Percentiles rank a stretch among this genome's conserved stretches.
These are phyloP conservation scores for Volucella bombylans DNA, from an alignment of 2,888 invertebrate genomes.

Conservation along the genomic window DNA sequence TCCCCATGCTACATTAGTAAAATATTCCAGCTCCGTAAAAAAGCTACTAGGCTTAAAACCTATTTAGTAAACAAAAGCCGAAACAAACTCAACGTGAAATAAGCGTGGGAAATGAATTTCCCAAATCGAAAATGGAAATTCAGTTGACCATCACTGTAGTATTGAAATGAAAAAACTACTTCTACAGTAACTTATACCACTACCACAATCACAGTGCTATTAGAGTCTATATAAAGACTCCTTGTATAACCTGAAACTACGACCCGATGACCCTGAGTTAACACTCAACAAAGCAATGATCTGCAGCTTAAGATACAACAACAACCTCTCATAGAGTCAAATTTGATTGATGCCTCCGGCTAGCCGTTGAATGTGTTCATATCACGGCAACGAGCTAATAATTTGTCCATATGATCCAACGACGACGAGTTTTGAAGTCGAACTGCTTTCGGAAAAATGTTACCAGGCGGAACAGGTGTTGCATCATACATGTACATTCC, in stretches of 20 bases:
- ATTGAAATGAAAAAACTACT: conserved; percentile 34
- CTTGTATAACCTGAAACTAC: conserved; percentile 40
- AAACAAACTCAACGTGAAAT: conserved; percentile 11
- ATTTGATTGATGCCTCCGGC: conserved; percentile 66
- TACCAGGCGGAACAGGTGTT: conserved; percentile 70
- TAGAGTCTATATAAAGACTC: conserved; percentile 2
- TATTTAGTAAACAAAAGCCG: conserved; percentile 9
- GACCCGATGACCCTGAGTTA: conserved; percentile 66
- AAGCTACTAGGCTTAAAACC: conserved; percentile 1
- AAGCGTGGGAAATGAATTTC: conserved; percentile 66
- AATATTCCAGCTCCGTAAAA: neutral
- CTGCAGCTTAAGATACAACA: conserved; percentile 19
- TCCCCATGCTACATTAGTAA: neutral
- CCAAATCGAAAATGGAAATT: conserved; percentile 58
- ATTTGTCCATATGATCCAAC: conserved; percentile 66
- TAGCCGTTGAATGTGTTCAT: conserved; percentile 55
- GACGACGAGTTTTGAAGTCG: conserved; percentile 12
- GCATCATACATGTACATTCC: conserved; percentile 38
- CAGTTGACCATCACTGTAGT: conserved; percentile 65
- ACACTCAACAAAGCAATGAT: conserved; percentile 49
- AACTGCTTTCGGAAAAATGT: conserved; percentile 31
- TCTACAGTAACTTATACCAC: neutral
- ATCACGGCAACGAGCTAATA: conserved; percentile 58
- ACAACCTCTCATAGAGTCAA: conserved; percentile 12
- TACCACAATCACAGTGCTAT: conserved; percentile 10